Evolutionary conservation across 1,140 invertebrate species (phyloP).

Genomic region (Cryptotermes secundus): DNA sequence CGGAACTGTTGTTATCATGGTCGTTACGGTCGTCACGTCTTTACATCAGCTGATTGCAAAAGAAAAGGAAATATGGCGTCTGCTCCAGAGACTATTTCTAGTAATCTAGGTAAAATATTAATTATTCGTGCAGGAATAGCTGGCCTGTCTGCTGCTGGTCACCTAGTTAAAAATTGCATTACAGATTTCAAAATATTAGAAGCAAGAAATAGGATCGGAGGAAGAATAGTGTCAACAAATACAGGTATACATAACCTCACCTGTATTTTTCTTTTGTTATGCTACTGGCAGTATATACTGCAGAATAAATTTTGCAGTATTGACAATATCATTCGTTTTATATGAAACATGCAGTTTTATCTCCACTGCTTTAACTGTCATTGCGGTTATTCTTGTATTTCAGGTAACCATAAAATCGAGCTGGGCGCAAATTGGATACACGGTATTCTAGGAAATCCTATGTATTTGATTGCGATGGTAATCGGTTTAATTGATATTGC

Average conservation of each 20-base stretch:
- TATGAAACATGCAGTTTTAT: background rate
- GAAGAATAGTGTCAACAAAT: constrained; percentile 73
- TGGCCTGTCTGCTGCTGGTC: constrained; percentile 80
- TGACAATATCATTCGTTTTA: background rate
- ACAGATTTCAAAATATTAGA: constrained; percentile 78
- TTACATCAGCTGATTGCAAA: background rate
- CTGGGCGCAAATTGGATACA: constrained; percentile 93
- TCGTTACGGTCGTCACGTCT: too few species aligned
- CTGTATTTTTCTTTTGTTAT: background rate
- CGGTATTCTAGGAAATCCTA: constrained; percentile 80
- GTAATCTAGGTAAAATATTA: constrained; percentile 63
- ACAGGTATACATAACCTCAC: constrained; percentile 55
- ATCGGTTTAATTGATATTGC: constrained; percentile 81
- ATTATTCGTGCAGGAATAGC: constrained; percentile 87
- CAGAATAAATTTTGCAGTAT: constrained; percentile 22
- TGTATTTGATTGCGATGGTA: constrained; percentile 82
- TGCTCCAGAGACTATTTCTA: background rate
- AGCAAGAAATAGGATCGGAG: constrained; percentile 75
- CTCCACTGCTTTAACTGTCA: background rate
- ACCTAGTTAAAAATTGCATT: constrained; percentile 77
- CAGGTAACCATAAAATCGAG: constrained; percentile 66
- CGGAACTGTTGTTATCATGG: background rate
- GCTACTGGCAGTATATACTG: background rate
- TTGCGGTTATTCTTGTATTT: constrained; percentile 39
- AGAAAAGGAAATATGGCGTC: constrained; percentile 27